Base-by-base conservation (phyloP, 2,888 invertebrate genomes). In the Synergus japonicus region DNA sequence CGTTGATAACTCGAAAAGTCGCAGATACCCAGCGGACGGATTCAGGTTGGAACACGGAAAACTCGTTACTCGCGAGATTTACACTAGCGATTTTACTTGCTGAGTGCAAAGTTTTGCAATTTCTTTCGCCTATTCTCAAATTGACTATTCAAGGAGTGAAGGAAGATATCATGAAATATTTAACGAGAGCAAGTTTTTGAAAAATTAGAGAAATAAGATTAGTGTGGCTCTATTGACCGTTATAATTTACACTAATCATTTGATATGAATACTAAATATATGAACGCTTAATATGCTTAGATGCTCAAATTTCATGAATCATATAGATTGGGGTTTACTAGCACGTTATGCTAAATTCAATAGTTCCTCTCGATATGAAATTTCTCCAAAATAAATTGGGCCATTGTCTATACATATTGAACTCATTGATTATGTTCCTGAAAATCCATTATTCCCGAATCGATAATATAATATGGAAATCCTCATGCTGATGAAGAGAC, bases 1-100 rank as follows among this genome's bases (percentile, higher is more conserved):
- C 87, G 90, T 90, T 91, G 92, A 92, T 92, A 92, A 91, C 91
- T 91, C 90, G 91, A 92, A 92, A 92, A 92, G 91, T 91, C 90
- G 88, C 89, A 88, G 90, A 88, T 90, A 89, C 86, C 86, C 85
- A 79, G 78, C 85, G 83, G 79, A 77, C 73, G 82, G 79, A 69
- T 78, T 79, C 82, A 76, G 80, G n/a, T 76, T 76, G 79, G 66
- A 78, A 80, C 80, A 81, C 82, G 81, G 78, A 80, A 82, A 82
- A 85, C 86, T 85, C 84, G 84, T 85, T 86, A 85, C 83, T 81
- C 82, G 78, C 80, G 83, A 86, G 84, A 85, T 86, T 86, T 85
- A 86, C 85, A 83, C 82, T 73, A 63, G 82, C 84, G 85, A 86
- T 87, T 83, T 83, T 67, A 67, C 43, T 44, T 44, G 3, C n/a